These are phyloP conservation scores for Thymelicus sylvestris DNA, from an alignment of 2,888 invertebrate genomes.

Conservation along the genomic window DNA sequence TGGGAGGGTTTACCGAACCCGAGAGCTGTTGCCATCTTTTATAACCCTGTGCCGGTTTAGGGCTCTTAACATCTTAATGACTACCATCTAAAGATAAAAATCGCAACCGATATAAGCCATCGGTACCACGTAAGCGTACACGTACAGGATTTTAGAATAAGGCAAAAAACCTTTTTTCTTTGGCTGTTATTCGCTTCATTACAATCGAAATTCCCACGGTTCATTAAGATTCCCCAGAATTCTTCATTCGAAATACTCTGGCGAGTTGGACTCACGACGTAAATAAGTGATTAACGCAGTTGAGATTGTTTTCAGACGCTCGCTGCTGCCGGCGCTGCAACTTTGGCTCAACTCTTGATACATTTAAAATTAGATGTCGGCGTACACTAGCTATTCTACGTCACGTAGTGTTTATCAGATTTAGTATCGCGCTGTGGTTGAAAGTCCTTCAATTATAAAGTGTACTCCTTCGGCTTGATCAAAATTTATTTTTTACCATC, in stretches of 20 bases:
- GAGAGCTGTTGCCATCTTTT: too few species aligned
- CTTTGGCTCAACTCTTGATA: constrained; percentile 71
- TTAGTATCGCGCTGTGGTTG: neutral
- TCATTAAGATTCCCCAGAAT: constrained; percentile 79
- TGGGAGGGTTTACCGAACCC: too few species aligned
- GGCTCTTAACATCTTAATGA: too few species aligned
- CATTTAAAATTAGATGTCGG: constrained; percentile 74
- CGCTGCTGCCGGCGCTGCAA: constrained; percentile 58
- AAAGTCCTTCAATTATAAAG: neutral
- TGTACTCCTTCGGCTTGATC: neutral
- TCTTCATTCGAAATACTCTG: constrained; percentile 79
- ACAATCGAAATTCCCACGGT: constrained; percentile 81
- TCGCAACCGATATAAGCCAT: too few species aligned
- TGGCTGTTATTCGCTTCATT: constrained; percentile 65
- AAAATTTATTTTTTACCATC: neutral
- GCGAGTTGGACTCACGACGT: constrained; percentile 74
- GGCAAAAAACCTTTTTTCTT: constrained; percentile 36
- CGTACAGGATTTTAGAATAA: constrained; percentile 63
- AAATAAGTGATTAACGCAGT: constrained; percentile 84
- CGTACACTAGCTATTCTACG: constrained; percentile 22
- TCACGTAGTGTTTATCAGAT: neutral
- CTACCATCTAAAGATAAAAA: too few species aligned
- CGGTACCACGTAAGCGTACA: too few species aligned
- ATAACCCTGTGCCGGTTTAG: too few species aligned
- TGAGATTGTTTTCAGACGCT: constrained; percentile 80